These are phyloP conservation scores for Malurus melanocephalus DNA, from an alignment of 2,113 vertebrate genomes.

Conservation along the genomic window DNA sequence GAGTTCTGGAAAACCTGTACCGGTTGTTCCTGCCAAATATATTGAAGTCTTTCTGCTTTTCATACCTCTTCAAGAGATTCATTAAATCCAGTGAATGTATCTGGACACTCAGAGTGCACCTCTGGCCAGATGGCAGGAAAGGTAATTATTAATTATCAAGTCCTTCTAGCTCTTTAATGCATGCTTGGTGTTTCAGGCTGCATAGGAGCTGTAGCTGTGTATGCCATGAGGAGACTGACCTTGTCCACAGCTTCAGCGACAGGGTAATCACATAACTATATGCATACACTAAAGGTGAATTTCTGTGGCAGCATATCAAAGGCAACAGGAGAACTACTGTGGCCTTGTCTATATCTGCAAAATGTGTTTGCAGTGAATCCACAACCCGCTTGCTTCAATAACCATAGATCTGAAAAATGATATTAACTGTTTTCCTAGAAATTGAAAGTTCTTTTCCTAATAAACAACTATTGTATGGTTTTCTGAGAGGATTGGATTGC, in stretches of 20 bases:
- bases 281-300: background rate
- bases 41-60: background rate
- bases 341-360: background rate
- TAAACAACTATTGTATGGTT: background rate
- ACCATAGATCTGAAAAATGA: background rate
- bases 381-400: fast-evolving
- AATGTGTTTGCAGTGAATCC: background rate
- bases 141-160: background rate
- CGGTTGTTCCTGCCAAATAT: background rate
- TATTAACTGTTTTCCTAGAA: background rate
- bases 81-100: background rate
- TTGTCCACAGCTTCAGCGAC: background rate
- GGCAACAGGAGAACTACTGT: background rate
- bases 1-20: background rate
- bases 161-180: background rate
- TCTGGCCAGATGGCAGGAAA: background rate
- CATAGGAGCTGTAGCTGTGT: background rate
- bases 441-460: background rate
- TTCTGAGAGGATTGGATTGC: background rate
- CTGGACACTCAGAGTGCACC: background rate
- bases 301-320: background rate
- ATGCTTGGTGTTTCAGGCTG: background rate
- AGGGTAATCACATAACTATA: background rate
- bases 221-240: background rate
- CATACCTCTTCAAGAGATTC: background rate